Evolutionary conservation across 2,888 invertebrate genomes (phyloP), one percentile per base, ranked within the genome.

Genomic region (Encarsia formosa): DNA sequence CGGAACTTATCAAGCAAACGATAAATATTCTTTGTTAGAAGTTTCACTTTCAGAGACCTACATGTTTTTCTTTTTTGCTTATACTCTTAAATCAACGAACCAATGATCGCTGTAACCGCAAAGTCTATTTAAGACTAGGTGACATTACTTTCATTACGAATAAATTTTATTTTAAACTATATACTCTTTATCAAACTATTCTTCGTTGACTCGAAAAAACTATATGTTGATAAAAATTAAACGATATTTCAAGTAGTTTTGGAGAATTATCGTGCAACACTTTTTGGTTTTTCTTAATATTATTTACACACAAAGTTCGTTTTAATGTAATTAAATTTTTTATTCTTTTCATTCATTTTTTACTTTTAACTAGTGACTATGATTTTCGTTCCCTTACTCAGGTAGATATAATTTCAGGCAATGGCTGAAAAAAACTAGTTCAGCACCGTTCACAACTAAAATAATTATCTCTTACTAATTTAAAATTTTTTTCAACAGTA

Each of bases 281-380:
- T 56, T 53, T 56, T 56, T 56, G 56, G 56, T 56, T 56, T 9
- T 53, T 53, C 49, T 26, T 34, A 53, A 56, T 56, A 56, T 52
- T 56, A 56, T 52, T 52, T 56, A 56, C 50, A 47, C 29, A 49
- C 47, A 45, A 53, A 37, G 49, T 49, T 53, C 34, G 37, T 41
- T 16, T 47, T 40, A 31, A 23, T 37, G 37, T 16, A 29, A n/a
- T 38, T 42, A 16, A 18, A 29, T 42, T 46, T 42, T 35, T 31
- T 37, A 32, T 22, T 32, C 11, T 39, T 13, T 9, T 49, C 35
- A 15, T 49, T 31, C 23, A 20, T 42, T 22, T 48, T 50, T 43
- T 37, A 31, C 13, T 20, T 43, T 53, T 50, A 50, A 53, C 50
- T 51, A 53, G 50, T 53, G 56, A 56, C 56, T 53, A 51, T 48